phyloP scores from a whole-genome alignment of 2,113 vertebrate species.

The Brachyistius frenatus region DNA sequence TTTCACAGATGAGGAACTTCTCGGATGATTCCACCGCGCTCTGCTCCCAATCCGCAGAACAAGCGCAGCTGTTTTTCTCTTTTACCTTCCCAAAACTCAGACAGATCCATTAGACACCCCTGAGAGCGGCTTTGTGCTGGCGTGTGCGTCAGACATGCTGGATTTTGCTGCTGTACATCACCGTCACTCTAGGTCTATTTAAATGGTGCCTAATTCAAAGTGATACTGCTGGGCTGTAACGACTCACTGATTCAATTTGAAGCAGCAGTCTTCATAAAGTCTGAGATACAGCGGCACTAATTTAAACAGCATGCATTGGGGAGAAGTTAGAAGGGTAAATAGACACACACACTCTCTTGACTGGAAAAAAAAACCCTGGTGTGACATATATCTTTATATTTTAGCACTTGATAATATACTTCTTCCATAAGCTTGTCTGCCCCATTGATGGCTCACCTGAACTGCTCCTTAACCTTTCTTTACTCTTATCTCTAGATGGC shows the following conservation, averaged over 20 bases:
- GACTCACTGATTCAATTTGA: constrained; percentile 48
- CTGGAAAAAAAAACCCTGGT: constrained; percentile 4
- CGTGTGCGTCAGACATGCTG: constrained; percentile 40
- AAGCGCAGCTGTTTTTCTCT: constrained; percentile 57
- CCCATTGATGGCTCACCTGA: constrained; percentile 1
- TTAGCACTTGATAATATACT: background rate
- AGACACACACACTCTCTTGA: background rate
- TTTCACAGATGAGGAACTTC: constrained; percentile 56
- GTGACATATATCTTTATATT: constrained; percentile 12
- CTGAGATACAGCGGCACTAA: constrained; percentile 30
- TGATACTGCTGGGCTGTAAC: constrained; percentile 40
- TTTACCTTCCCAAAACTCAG: constrained; percentile 50
- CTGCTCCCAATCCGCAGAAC: constrained; percentile 34
- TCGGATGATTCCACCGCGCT: constrained; percentile 36
- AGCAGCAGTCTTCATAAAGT: constrained; percentile 36
- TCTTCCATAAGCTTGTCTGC: background rate
- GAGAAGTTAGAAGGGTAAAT: background rate
- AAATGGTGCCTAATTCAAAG: constrained; percentile 51
- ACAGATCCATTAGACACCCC: constrained; percentile 60
- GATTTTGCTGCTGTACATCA: constrained; percentile 41
- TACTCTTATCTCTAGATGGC: background rate
- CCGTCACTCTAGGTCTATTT: constrained; percentile 34
- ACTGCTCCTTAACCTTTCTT: background rate
- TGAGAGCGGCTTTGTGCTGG: constrained; percentile 52
- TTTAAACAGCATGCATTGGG: constrained; percentile 17